Conservation (phyloP, 2,888 invertebrate genomes). For the Operophtera brumata region DNA sequence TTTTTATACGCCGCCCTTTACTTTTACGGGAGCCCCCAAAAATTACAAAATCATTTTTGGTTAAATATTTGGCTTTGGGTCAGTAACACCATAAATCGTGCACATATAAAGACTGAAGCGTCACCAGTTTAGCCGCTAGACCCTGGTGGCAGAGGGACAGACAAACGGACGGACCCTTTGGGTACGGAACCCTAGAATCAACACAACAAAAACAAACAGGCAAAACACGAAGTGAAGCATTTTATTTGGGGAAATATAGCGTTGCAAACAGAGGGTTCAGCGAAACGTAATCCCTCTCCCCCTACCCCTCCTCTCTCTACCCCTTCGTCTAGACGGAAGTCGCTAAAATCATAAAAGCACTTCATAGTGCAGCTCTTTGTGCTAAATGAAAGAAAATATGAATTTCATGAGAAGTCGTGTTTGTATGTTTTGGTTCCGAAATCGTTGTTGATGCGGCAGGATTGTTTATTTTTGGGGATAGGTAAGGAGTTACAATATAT, state of each 20-base stretch:
- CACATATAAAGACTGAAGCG: too few relatives aligned
- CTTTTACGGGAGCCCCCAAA: too few relatives aligned
- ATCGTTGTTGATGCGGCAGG: neutral
- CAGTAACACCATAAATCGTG: too few relatives aligned
- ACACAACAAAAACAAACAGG: constrained; percentile 8
- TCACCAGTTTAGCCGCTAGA: too few relatives aligned
- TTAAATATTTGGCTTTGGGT: too few relatives aligned
- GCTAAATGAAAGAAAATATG: constrained; percentile 35
- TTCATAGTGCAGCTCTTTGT: constrained; percentile 30
- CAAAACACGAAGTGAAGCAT: constrained; percentile 24
- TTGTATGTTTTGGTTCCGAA: neutral
- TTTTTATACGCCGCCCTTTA: too few relatives aligned
- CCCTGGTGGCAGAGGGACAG: too few relatives aligned
- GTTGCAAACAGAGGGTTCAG: constrained; percentile 40
- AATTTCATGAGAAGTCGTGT: constrained; percentile 31
- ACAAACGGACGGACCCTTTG: too few relatives aligned
- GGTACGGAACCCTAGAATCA: too few relatives aligned
- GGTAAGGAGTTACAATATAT: neutral
- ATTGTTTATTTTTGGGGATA: neutral
- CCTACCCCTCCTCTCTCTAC: constrained; percentile 23
- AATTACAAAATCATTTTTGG: too few relatives aligned
- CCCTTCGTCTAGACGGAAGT: constrained; percentile 54
- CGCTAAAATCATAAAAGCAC: constrained; percentile 47
- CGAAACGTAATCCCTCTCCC: constrained; percentile 38
- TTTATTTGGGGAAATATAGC: constrained; percentile 46